Percentiles rank a stretch among this genome's conserved stretches.
Evolutionary conservation across 2,888 invertebrate genomes (phyloP).

Genomic region (Lottia scabra): DNA sequence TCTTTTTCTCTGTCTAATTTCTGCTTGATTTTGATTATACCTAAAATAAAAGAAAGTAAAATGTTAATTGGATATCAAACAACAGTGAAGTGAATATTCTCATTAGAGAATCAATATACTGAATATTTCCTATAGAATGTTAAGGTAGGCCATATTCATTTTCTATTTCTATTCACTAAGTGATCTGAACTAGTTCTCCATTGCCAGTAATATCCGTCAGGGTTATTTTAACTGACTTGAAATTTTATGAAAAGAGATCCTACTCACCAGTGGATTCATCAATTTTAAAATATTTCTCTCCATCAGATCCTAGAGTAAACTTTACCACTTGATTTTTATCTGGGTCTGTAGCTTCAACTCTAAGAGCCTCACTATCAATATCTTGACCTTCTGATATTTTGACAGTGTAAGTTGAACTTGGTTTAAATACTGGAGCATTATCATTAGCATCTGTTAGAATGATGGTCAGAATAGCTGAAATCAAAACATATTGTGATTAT

Average conservation of each 20-base stretch:
- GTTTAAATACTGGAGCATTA: constrained; percentile 53
- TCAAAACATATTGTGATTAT: no score
- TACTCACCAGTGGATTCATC: constrained; percentile 34
- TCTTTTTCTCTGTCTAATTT: constrained; percentile 73
- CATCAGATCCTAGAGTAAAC: constrained; percentile 38
- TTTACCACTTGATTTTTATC: constrained; percentile 49
- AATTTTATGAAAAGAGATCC: background rate
- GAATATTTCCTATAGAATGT: no score
- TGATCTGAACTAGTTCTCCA: no score
- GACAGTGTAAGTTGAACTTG: constrained; percentile 38
- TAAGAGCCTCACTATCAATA: constrained; percentile 42
- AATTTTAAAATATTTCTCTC: constrained; percentile 34
- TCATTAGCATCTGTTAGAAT: constrained; percentile 56
- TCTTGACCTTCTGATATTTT: constrained; percentile 50
- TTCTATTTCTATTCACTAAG: no score
- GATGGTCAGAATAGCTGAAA: constrained; percentile 51
- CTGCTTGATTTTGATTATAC: constrained; percentile 69
- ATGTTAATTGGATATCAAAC: no score
- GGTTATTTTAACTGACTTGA: background rate
- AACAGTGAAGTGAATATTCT: no score
- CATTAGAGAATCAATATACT: no score
- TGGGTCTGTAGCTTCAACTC: constrained; percentile 48
- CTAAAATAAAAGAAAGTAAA: constrained; percentile 25
- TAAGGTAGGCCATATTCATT: no score
- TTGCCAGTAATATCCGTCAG: no score